Base-by-base conservation (phyloP, 2,797 vertebrate genomes). In the Enteromius afrohamiltoni region DNA sequence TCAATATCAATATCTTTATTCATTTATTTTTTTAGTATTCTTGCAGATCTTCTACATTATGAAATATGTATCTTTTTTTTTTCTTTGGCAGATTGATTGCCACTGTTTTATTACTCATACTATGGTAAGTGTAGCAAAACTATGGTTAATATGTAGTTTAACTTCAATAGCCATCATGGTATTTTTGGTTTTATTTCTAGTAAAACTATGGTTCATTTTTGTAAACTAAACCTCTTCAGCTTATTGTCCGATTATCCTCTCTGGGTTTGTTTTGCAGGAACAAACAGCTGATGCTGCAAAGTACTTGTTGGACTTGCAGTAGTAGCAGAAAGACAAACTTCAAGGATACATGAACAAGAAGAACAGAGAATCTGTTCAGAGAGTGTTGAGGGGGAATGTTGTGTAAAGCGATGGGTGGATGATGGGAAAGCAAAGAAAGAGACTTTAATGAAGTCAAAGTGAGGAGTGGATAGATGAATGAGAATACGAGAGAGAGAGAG, bases 341-440 rank as follows among this genome's bases (percentile, higher is more conserved):
- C 53, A 73, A 73, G 10, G 21, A 31, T 29, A 73, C 11, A 0
- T 62, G 55, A 64, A 42, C 73, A 23, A 64, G 76, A 65, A 64
- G 60, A 80, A 40, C 49, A 70, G 78, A 19, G 62, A 65, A 67
- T 37, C 37, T 16, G n/a, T 77, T 77, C 23, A 67, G 45, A 79
- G 65, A 53, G 68, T 42, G 55, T 26, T 17, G 58, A 29, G 40
- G 69, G 26, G 31, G 23, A 31, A 45, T 53, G 31, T 40, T 31
- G 45, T 49, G 71, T 37, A 77, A 76, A 81, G 71, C 1, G 14
- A 78, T n/a, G 68, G 65, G 58, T 78, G 88, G 89, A 88, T 88
- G 89, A 88, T 87, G 78, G 60, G 85, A 83, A 65, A 82, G 87
- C 88, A 91, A 88, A 77, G 84, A 83, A 89, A 89, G 89, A 89